phyloP scores from a whole-genome alignment of 1,140 invertebrate species.

The Whitmania pigra region DNA sequence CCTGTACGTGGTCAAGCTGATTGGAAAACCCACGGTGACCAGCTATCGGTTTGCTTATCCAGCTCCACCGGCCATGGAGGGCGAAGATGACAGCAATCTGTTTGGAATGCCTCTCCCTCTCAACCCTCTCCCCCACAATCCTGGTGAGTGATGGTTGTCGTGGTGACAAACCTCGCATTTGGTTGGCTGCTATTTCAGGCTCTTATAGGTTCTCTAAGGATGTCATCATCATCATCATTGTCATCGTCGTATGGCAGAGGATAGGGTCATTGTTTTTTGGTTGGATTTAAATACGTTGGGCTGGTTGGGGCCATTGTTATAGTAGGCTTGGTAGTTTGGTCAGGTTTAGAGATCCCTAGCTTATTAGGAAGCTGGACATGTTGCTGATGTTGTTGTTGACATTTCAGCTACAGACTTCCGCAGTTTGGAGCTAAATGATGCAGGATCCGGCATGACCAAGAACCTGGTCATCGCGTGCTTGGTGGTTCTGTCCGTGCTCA shows the following conservation, averaged over 20 bases:
- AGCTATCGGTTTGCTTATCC: too few relatives aligned
- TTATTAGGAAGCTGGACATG: background rate
- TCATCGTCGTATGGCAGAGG: too few relatives aligned
- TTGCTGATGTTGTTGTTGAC: background rate
- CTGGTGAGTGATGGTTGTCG: too few relatives aligned
- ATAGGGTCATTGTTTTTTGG: background rate
- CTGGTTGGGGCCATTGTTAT: too few relatives aligned
- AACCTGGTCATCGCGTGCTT: constrained; percentile 21
- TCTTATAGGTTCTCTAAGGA: background rate
- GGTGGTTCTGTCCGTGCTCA: constrained; percentile 18
- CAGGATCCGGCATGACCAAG: constrained; percentile 20
- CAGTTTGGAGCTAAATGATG: background rate
- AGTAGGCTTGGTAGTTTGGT: too few relatives aligned
- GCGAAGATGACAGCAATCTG: constrained; percentile 14
- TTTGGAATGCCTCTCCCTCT: constrained; percentile 11
- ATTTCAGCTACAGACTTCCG: background rate
- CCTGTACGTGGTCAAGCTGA: background rate
- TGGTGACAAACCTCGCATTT: too few relatives aligned
- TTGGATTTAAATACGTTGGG: background rate
- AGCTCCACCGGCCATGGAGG: background rate
- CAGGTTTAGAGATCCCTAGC: too few relatives aligned
- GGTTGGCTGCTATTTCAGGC: too few relatives aligned
- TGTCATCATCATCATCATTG: too few relatives aligned
- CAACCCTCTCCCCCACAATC: background rate
- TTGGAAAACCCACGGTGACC: background rate